phyloP scores from a whole-genome alignment of 2,113 vertebrate species.

The Oreochromis aureus region DNA sequence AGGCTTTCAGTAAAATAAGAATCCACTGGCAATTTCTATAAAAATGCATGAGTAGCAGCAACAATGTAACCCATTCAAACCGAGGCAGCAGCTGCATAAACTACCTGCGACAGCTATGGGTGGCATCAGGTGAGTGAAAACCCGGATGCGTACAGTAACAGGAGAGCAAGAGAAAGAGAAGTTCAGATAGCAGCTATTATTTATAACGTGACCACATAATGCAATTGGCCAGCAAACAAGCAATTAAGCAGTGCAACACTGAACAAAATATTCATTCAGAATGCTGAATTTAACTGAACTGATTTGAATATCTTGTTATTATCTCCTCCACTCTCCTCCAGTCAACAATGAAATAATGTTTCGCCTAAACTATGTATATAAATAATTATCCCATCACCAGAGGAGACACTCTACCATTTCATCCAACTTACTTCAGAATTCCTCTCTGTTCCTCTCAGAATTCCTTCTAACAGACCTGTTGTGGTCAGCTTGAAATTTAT shows the following conservation, averaged over 20 bases:
- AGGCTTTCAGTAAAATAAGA: rapidly evolving
- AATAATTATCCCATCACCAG: background rate
- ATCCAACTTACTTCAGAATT: background rate
- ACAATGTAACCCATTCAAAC: background rate
- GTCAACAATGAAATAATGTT: background rate
- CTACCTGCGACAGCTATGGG: background rate
- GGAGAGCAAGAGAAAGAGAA: background rate
- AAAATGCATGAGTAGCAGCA: background rate
- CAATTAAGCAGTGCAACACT: background rate
- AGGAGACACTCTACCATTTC: background rate
- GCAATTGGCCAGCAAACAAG: background rate
- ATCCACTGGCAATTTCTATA: background rate
- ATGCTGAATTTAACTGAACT: background rate
- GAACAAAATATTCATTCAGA: background rate
- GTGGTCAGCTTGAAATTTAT: background rate
- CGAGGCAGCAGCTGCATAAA: rapidly evolving
- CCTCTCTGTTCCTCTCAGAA: background rate
- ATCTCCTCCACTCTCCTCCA: background rate
- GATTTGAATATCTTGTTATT: background rate
- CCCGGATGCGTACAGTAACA: rapidly evolving
- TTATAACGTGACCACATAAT: background rate
- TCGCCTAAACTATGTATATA: background rate
- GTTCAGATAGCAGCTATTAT: background rate
- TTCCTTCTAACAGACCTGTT: background rate
- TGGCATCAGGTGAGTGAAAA: background rate